These are phyloP conservation scores for Pherbina coryleti DNA, from an alignment of 2,888 invertebrate genomes.

Conservation along the genomic window DNA sequence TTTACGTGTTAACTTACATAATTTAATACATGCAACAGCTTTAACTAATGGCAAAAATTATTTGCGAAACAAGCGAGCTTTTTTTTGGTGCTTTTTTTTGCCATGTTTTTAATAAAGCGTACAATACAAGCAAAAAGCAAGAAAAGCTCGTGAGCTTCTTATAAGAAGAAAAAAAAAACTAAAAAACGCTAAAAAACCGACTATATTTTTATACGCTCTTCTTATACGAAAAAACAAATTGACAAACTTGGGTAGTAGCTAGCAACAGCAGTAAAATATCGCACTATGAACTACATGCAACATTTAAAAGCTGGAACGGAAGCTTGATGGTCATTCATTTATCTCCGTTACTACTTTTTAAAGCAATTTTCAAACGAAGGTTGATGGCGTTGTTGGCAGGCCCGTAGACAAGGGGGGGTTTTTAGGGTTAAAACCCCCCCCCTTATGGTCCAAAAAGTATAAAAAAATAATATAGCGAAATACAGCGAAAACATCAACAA, in stretches of 20 bases:
- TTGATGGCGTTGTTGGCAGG: background rate
- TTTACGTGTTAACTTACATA: background rate
- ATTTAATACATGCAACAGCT: slow-evolving; percentile 1
- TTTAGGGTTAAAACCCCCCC: too few species aligned
- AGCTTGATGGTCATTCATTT: slow-evolving; percentile 8
- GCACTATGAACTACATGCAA: background rate
- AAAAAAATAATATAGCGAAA: too few species aligned
- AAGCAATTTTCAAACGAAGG: background rate
- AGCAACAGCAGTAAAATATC: background rate
- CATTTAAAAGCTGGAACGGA: background rate
- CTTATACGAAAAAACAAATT: background rate
- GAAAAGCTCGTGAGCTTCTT: too few species aligned
- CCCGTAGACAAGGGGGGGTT: too few species aligned
- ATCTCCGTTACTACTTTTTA: background rate
- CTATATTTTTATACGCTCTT: background rate
- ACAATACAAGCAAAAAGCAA: too few species aligned
- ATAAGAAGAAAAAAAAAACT: too few species aligned
- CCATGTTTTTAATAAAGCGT: background rate
- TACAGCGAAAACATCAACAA: too few species aligned
- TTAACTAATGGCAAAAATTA: background rate
- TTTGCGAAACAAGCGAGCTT: background rate
- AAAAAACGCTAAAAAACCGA: too few species aligned
- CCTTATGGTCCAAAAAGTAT: too few species aligned
- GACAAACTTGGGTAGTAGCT: background rate
- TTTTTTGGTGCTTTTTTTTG: background rate